Evolutionary conservation across 30 jellyfish, hydroid and myxozoan genomes (phyloP), one percentile per base, ranked within the genome.

Genomic region (Nemopilema nomurai): DNA sequence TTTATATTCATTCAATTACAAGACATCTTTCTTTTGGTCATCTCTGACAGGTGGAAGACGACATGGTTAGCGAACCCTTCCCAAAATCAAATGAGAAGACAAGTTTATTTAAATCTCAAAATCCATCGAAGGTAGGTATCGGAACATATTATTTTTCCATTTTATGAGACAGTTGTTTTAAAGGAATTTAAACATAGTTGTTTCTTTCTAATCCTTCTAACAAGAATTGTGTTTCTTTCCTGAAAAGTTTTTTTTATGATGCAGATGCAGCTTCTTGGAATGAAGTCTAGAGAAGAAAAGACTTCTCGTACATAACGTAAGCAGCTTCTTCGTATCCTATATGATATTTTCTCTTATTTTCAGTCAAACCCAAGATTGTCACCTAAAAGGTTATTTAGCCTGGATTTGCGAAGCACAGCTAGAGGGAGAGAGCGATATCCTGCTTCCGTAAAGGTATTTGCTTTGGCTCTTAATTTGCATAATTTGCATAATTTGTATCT

Each of bases 361-460:
- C 83, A 73, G 83, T 17, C 83, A 16, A 73, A 51, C 27, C 33
- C 77, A 24, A 73, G 68, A 41, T 23, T 73, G 57, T 41, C 83
- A 9, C 68, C 83, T 18, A 73, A 51, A 28, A 73, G 68, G 30
- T 26, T 73, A 26, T 73, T 73, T 28, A 73, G 83, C 31, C 32
- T 73, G 69, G 83, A 73, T 33, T 25, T 73, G 26, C 18, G 68
- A 0, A 23, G 68, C 1, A 69, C 32, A 0, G 62, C 69, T 30
- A 32, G 83, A 19, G 69, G 32, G 22, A 33, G 83, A 21, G 69
- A 32, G 57, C 68, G 83, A 68, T 73, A 73, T 19, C 32, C 69
- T 1, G 18, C 21, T 31, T 30, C 83, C 51, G 83, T 41, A 16
- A 73, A 73, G 83, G 83, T 73, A 73, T 8, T 20, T 66, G 28